Evolutionary conservation across 2,113 vertebrate genomes (phyloP).

Genomic region (Xenus cinereus): DNA sequence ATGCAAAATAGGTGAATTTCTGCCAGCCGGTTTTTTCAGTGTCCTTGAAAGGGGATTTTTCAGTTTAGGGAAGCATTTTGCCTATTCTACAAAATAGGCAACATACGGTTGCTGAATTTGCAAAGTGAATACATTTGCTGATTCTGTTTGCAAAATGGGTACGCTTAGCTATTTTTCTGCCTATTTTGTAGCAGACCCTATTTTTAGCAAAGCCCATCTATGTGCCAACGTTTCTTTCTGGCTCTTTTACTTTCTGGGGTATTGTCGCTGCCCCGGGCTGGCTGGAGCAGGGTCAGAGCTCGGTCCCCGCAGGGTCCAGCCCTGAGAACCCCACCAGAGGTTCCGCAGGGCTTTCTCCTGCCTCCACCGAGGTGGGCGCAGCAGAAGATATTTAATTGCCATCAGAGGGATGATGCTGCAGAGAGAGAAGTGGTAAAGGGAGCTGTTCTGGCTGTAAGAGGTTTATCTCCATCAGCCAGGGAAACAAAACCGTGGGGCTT

Average conservation of each 20-base stretch:
- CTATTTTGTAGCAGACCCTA: slow-evolving; percentile 51
- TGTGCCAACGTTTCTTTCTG: not conserved
- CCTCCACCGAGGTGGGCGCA: not conserved
- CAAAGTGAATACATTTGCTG: slow-evolving; percentile 66
- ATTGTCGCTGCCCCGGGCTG: not conserved
- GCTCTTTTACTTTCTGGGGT: slow-evolving; percentile 15
- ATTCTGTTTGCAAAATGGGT: slow-evolving; percentile 64
- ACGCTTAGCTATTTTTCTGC: slow-evolving; percentile 62
- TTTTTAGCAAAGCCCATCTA: slow-evolving; percentile 59
- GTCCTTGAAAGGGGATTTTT: slow-evolving; percentile 70
- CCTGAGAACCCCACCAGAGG: not conserved
- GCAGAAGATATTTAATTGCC: not conserved
- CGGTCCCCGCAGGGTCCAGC: not conserved
- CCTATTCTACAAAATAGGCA: slow-evolving; percentile 63
- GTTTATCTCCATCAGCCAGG: not conserved
- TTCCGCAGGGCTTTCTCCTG: not conserved
- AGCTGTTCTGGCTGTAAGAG: not conserved
- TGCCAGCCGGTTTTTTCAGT: slow-evolving; percentile 50
- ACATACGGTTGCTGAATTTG: slow-evolving; percentile 64
- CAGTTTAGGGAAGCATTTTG: slow-evolving; percentile 66
- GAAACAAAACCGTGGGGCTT: not conserved
- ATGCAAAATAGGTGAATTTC: slow-evolving; percentile 65
- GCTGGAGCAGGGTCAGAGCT: slow-evolving; percentile 23
- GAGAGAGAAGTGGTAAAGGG: not conserved
- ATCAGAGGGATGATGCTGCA: not conserved